phyloP scores from a whole-genome alignment of 2,888 invertebrate genomes.

The Dasypogon diadema region DNA sequence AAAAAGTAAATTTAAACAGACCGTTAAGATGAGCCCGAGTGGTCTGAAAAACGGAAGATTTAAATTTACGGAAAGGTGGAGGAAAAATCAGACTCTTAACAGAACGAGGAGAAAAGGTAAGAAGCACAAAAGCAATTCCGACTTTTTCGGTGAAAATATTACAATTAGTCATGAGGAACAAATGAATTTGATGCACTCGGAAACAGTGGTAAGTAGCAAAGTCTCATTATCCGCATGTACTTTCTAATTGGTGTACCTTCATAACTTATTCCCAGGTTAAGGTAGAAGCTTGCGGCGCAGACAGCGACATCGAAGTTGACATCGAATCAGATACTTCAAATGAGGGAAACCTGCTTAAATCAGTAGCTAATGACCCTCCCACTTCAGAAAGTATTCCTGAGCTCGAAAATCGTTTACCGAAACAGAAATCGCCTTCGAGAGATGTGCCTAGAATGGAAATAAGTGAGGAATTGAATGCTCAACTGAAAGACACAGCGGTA shows the following conservation, averaged over 20 bases:
- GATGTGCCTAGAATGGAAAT: background rate
- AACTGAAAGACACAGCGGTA: conserved; percentile 65
- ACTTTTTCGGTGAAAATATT: conserved; percentile 56
- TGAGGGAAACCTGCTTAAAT: conserved; percentile 1
- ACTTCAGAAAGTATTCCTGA: background rate
- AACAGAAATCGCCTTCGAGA: background rate
- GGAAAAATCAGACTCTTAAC: background rate
- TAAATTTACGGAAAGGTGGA: conserved; percentile 9
- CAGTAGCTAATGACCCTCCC: background rate
- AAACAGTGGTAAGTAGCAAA: conserved; percentile 42
- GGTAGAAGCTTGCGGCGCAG: conserved; percentile 60
- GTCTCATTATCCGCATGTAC: background rate
- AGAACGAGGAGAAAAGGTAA: conserved; percentile 5
- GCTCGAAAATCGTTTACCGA: background rate
- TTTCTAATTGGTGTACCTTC: background rate
- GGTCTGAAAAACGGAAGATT: conserved; percentile 39
- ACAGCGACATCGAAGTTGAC: conserved; percentile 73
- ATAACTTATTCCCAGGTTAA: conserved; percentile 51
- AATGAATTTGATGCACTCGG: background rate
- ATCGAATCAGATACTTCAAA: conserved; percentile 69
- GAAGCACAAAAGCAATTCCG: background rate
- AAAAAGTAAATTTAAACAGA: conserved; percentile 48
- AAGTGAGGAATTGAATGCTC: conserved; percentile 57
- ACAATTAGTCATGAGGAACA: conserved; percentile 55
- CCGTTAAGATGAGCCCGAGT: conserved; percentile 43